Conservation (phyloP, 2,797 vertebrate genomes). For the Lepilemur septentrionalis region DNA sequence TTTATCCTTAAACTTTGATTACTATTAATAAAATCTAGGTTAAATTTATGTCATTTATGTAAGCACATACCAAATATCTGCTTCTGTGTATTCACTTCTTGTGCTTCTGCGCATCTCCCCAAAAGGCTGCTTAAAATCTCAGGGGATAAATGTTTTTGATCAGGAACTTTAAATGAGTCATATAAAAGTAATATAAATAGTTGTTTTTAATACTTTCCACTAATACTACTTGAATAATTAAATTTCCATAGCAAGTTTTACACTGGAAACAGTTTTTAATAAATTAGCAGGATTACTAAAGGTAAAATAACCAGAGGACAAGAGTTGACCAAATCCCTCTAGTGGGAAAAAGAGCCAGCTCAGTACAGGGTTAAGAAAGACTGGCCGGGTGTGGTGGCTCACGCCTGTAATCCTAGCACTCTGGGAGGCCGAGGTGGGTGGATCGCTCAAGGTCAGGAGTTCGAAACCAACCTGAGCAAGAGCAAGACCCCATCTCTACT, state of each 20-base stretch:
- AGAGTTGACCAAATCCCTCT: not conserved
- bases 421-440: too few relatives aligned
- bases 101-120: slow-evolving; percentile 43
- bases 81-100: slow-evolving; percentile 48
- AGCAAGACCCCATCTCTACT: too few relatives aligned
- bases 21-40: not conserved
- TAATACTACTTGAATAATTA: not conserved
- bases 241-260: slow-evolving; percentile 37
- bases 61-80: slow-evolving; percentile 23
- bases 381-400: not conserved
- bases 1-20: not conserved
- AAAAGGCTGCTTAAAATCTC: slow-evolving; percentile 55
- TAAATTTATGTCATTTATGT: slow-evolving; percentile 25
- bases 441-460: too few relatives aligned
- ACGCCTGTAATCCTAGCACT: too few relatives aligned
- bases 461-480: too few relatives aligned
- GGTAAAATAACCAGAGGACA: not conserved
- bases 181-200: slow-evolving; percentile 31
- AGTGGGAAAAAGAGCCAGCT: not conserved
- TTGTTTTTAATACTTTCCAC: slow-evolving; percentile 30
- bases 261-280: not conserved
- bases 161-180: slow-evolving; percentile 52
- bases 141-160: slow-evolving; percentile 41
- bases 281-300: not conserved
- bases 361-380: not conserved